Conservation (phyloP, 2,888 invertebrate genomes). For the Petrolisthes manimaculis region DNA sequence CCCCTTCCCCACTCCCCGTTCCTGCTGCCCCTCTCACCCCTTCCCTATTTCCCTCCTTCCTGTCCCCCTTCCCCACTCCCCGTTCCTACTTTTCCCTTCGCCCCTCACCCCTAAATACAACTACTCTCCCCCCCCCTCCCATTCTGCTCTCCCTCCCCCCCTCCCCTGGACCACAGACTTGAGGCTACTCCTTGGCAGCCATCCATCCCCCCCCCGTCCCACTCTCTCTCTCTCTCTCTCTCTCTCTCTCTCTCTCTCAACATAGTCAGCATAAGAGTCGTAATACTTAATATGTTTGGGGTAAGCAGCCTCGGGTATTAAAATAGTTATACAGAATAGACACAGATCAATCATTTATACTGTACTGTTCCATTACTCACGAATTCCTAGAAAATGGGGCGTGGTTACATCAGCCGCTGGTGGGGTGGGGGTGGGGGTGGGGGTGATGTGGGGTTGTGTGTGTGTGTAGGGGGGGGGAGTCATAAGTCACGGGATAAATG, state of each 20-base stretch:
- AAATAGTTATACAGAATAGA: too few species aligned
- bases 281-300: too few species aligned
- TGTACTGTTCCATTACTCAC: too few species aligned
- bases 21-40: neutral
- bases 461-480: neutral
- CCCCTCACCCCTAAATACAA: neutral
- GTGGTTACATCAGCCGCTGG: neutral
- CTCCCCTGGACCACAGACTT: neutral
- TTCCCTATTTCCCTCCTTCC: neutral
- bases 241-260: too few species aligned
- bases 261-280: too few species aligned
- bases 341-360: too few species aligned
- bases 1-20: neutral
- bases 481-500: neutral
- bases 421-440: neutral
- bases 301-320: too few species aligned
- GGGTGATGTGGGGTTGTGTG: neutral
- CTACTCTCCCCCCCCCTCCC: neutral
- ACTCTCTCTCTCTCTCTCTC: too few species aligned
- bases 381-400: neutral
- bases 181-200: neutral
- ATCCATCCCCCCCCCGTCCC: neutral
- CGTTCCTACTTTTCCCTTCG: neutral
- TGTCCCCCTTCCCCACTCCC: neutral
- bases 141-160: neutral